Evolutionary conservation across 2,888 invertebrate genomes (phyloP).

Genomic region (Stenodera caucasica): DNA sequence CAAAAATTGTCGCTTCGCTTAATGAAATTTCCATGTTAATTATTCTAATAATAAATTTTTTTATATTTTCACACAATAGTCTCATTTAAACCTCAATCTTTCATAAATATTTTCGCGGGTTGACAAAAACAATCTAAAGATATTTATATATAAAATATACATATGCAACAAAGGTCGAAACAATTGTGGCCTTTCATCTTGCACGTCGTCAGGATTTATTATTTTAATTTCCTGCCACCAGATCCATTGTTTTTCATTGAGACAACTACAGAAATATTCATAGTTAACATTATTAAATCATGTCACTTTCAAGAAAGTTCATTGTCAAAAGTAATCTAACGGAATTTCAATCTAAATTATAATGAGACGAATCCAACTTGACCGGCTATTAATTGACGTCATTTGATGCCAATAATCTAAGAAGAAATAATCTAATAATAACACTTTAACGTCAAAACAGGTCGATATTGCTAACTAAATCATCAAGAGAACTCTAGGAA

Average conservation of each 20-base stretch:
- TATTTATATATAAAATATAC: neutral
- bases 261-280: slow-evolving; percentile 27
- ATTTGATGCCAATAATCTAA: too few relatives aligned
- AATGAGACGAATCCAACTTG: too few relatives aligned
- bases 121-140: neutral
- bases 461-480: too few relatives aligned
- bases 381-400: too few relatives aligned
- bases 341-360: too few relatives aligned
- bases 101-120: too few relatives aligned
- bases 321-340: too few relatives aligned
- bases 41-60: neutral
- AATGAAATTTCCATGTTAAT: slow-evolving; percentile 8
- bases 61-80: neutral
- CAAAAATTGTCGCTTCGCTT: too few relatives aligned
- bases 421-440: too few relatives aligned
- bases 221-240: slow-evolving; percentile 36
- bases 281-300: slow-evolving; percentile 11
- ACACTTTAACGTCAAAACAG: too few relatives aligned
- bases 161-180: slow-evolving; percentile 25
- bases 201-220: slow-evolving; percentile 34
- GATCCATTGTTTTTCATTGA: slow-evolving; percentile 29
- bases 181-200: slow-evolving; percentile 17
- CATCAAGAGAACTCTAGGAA: too few relatives aligned
- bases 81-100: neutral
- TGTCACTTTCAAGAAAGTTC: neutral